These are phyloP conservation scores for Allolobophora icterica DNA, from an alignment of 2,888 invertebrate species.

Conservation along the genomic window DNA sequence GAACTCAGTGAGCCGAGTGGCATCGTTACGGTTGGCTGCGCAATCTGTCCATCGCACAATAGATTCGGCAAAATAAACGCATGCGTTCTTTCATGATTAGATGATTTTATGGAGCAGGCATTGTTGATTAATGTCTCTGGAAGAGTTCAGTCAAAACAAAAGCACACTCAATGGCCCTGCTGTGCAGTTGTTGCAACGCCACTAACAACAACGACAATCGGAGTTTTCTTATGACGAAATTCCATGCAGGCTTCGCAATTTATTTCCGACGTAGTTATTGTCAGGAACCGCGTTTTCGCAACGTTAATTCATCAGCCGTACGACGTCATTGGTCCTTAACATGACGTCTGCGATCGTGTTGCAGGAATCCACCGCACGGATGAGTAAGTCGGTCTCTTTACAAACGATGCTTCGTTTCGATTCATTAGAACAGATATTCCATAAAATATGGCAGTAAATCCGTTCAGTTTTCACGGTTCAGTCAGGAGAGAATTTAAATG, in stretches of 20 bases:
- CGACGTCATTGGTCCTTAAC: neutral
- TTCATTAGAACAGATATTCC: neutral
- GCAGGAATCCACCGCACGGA: neutral
- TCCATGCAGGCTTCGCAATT: neutral
- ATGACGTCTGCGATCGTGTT: neutral
- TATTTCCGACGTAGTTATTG: neutral
- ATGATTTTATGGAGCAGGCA: neutral
- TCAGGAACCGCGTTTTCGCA: constrained; percentile 3
- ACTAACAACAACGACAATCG: neutral
- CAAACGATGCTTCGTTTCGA: neutral
- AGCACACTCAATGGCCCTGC: neutral
- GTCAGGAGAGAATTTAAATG: neutral
- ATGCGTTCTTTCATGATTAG: constrained; percentile 4
- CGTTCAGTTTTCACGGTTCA: neutral
- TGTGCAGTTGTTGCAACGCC: neutral
- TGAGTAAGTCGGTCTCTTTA: neutral
- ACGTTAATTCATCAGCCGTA: neutral
- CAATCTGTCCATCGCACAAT: neutral
- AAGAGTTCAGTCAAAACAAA: neutral
- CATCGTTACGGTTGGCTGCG: neutral
- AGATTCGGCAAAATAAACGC: constrained; percentile 1
- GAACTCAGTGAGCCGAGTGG: neutral
- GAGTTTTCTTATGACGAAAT: neutral
- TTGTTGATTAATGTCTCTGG: neutral
- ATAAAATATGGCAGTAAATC: neutral